Percentiles rank a stretch among this genome's conserved stretches.
Conservation (phyloP, 2,888 invertebrate species). For the Dasypogon diadema region DNA sequence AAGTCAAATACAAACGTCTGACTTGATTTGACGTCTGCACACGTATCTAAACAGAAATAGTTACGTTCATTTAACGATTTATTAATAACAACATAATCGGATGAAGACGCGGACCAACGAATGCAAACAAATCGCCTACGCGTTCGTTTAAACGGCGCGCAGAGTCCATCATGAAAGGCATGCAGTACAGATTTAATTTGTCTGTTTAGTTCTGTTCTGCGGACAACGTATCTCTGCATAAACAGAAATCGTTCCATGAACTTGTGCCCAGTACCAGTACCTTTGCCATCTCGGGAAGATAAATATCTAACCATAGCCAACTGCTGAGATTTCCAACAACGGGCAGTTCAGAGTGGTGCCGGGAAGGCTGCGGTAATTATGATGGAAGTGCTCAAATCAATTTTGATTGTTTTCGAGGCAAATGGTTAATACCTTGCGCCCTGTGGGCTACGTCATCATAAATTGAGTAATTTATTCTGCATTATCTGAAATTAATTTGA, state of each 20-base stretch:
- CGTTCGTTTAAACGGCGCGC: not conserved
- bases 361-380: not conserved
- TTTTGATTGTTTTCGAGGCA: constrained; percentile 1
- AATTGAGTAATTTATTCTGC: constrained; percentile 12
- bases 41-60: constrained; percentile 12
- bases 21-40: constrained; percentile 6
- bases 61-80: constrained; percentile 5
- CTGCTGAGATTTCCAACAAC: not conserved
- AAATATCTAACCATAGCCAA: not conserved
- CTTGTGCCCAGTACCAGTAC: too few relatives aligned
- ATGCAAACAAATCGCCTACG: constrained; percentile 34
- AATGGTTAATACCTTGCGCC: constrained; percentile 10
- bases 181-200: not conserved
- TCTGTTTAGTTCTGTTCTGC: not conserved
- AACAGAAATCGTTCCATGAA: not conserved
- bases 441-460: not conserved
- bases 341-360: not conserved
- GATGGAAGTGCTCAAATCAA: constrained; percentile 27
- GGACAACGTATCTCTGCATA: not conserved
- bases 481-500: constrained; percentile 21
- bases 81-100: constrained; percentile 26
- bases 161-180: not conserved
- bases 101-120: constrained; percentile 4
- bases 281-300: constrained; percentile 7
- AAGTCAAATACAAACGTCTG: not conserved